Conservation (phyloP, 2,888 invertebrate species). For the Encarsia formosa region DNA sequence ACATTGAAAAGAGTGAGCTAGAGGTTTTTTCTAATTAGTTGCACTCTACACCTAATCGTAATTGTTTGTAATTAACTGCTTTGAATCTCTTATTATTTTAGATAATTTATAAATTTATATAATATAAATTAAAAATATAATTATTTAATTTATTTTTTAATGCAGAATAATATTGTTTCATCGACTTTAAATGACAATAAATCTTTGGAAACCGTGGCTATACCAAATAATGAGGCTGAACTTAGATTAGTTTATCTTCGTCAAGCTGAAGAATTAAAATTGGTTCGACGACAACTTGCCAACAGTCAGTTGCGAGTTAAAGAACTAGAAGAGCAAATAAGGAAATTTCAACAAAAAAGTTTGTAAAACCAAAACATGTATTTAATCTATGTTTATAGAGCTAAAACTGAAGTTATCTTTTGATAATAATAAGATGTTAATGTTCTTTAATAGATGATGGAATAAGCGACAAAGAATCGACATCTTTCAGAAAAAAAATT, state of each 20-base stretch:
- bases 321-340: constrained; percentile 74
- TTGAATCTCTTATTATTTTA: neutral
- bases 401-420: too few relatives aligned
- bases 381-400: too few relatives aligned
- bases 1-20: neutral
- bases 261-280: constrained; percentile 74
- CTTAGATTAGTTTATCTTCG: constrained; percentile 71
- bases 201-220: constrained; percentile 40
- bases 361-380: too few relatives aligned
- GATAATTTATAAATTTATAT: neutral
- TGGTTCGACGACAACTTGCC: constrained; percentile 71
- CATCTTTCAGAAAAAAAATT: too few relatives aligned
- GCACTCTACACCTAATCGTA: neutral
- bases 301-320: constrained; percentile 76
- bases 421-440: too few relatives aligned
- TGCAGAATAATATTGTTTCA: constrained; percentile 43
- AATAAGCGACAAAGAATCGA: too few relatives aligned
- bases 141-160: constrained; percentile 2
- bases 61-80: constrained; percentile 15
- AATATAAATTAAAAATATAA: neutral
- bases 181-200: constrained; percentile 43
- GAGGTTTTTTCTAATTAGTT: neutral
- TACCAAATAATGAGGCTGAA: constrained; percentile 54
- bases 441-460: too few relatives aligned
- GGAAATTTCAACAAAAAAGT: constrained; percentile 45